Percentiles rank a stretch among this genome's conserved stretches.
Evolutionary conservation across 1,140 invertebrate species (phyloP).

Genomic region (Augochlora pura): DNA sequence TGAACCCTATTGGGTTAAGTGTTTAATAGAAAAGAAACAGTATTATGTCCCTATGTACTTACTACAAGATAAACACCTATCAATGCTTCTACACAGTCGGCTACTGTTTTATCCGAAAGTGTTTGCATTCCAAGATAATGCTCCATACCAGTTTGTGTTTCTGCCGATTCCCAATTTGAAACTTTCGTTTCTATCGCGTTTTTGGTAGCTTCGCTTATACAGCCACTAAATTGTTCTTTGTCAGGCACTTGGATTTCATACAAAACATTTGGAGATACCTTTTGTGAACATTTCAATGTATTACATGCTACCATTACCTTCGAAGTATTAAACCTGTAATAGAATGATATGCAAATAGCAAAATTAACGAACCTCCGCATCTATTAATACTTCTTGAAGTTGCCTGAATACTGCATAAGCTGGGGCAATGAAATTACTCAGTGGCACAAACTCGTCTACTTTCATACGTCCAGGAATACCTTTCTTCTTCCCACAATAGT

Average conservation of each 20-base stretch:
- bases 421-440: conserved; percentile 86
- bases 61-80: conserved; percentile 88
- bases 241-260: conserved; percentile 76
- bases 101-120: conserved; percentile 84
- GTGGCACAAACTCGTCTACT: conserved; percentile 84
- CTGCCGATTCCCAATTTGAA: conserved; percentile 60
- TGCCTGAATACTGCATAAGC: conserved; percentile 74
- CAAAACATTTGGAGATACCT: conserved; percentile 76
- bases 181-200: conserved; percentile 59
- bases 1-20: background rate
- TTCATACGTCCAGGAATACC: conserved; percentile 82
- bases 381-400: conserved; percentile 64
- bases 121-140: conserved; percentile 78
- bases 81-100: conserved; percentile 92
- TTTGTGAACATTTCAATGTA: background rate
- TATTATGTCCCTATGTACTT: conserved; percentile 71
- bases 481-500: conserved; percentile 83
- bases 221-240: conserved; percentile 75
- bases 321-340: background rate
- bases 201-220: conserved; percentile 62
- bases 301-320: background rate
- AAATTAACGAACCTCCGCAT: conserved; percentile 56
- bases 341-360: conserved; percentile 8
- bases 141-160: conserved; percentile 73
- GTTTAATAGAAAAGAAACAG: background rate